Evolutionary conservation across 2,888 invertebrate species (phyloP).

Genomic region (Prostheceraeus crozeri): DNA sequence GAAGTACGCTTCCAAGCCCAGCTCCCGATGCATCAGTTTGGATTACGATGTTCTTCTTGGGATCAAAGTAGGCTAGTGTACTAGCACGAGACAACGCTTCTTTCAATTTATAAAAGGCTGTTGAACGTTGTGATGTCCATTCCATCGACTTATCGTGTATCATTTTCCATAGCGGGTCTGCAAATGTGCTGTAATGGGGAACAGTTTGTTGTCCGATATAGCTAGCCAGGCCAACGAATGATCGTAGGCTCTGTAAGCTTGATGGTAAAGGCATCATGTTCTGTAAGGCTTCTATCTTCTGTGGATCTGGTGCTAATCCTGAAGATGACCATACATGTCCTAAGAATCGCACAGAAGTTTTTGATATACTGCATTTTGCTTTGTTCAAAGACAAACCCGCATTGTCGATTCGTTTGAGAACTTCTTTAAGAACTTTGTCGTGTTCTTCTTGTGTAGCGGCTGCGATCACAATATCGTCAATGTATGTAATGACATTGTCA

Average conservation of each 20-base stretch:
- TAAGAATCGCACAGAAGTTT: not conserved
- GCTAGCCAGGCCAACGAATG: constrained; percentile 2
- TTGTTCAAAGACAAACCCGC: constrained; percentile 9
- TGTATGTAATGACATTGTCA: constrained; percentile 2
- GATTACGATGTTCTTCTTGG: not conserved
- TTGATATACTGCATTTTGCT: not conserved
- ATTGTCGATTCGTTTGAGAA: not conserved
- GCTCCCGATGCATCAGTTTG: constrained; percentile 20
- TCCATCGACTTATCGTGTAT: not conserved
- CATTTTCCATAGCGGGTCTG: constrained; percentile 6
- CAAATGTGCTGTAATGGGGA: not conserved
- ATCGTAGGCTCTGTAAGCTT: constrained; percentile 1
- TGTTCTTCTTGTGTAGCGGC: not conserved
- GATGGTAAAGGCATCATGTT: not conserved
- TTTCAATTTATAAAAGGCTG: constrained; percentile 6
- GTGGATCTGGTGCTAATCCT: not conserved
- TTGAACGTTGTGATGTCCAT: not conserved
- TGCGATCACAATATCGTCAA: constrained; percentile 1
- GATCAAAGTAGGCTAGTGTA: constrained; percentile 13
- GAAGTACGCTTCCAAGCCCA: constrained; percentile 14
- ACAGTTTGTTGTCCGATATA: constrained; percentile 4
- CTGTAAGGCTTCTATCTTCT: constrained; percentile 3
- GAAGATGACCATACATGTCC: not conserved
- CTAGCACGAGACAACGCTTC: not conserved
- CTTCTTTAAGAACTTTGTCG: constrained; percentile 8